Evolutionary conservation across 2,797 vertebrate species (phyloP), one percentile per base, ranked within the genome.

Genomic region (Centropyge bicolor): DNA sequence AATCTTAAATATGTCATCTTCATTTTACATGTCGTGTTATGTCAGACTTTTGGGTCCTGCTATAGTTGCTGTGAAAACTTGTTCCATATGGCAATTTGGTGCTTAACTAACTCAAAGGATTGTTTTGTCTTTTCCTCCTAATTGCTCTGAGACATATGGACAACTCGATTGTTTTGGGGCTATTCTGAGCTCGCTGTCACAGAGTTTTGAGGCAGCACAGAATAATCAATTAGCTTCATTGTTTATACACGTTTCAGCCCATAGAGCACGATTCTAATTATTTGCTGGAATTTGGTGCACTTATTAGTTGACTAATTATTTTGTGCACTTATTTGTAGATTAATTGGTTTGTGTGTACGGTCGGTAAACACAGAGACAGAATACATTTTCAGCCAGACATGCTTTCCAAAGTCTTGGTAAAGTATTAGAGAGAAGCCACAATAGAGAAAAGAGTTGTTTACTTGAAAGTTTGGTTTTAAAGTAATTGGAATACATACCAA

Each of bases 261-360:
- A 63, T 1, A 43, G 59, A 85, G 48, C 70, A 38, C 16, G 14
- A 27, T 64, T 85, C 9, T 38, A 41, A 46, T 78, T 41, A 70
- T 77, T 80, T 65, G 38, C 45, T 56, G 17, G n/a, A 31, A 17
- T 76, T 85, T 69, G 41, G 19, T 45, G 7, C 17, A n/a, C 45
- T 66, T 66, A 41, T 81, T 86, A 56, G 54, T 62, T 16, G 40
- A 76, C 40, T 79, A 55, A 74, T 81, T 77, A 46, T 20, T 35
- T 76, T 22, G 43, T 56, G 35, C 38, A 22, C 24, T 31, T 74
- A 40, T 82, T 86, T 63, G 62, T 62, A 17, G 41, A 78, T 31
- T 79, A 55, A 76, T 81, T 74, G 55, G 13, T 35, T 76, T 36
- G 57, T 57, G 27, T 41, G 36, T 61, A 35, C 36, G 49, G 43